Evolutionary conservation across 2,888 invertebrate species (phyloP), one percentile per base, ranked within the genome.

Genomic region (Mythimna lalbum): DNA sequence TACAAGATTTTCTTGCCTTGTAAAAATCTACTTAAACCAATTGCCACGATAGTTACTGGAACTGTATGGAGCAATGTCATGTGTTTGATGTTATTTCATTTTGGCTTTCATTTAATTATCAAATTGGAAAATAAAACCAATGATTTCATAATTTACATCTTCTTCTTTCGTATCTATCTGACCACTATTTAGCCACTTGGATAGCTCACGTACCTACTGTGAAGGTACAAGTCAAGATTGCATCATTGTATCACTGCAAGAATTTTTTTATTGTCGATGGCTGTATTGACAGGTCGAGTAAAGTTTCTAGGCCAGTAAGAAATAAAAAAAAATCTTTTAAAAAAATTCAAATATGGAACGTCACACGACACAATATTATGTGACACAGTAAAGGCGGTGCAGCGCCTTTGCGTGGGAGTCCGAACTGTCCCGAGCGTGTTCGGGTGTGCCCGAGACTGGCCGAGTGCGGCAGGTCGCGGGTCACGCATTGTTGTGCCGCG

Each of bases 391-490:
- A 4, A 49, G 23, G 64, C 27, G 36, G 56, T 19, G 61, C 12
- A n/a, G 62, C 31, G 50, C 43, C n/a, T 21, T 23, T 33, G 65
- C 56, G 57, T 63, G 65, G 55, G 50, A 19, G 65, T 49, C 33
- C 39, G 50, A 47, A 14, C 27, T 27, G 68, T 10, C 36, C 50
- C 78, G 57, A 36, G n/a, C 2, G 62, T 19, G 53, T 33, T 23
- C 36, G 36, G 23, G n/a, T 1, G 50, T 50, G 9, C 10, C 50
- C 50, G 50, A 50, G 23, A 7, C 21, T 4, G 66, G 0, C 27
- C 67, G 33, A 39, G 33, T 9, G 69, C 63, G 55, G 49, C 39
- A 63, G 66, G 74, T 74, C 78, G 50, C 66, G 27, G 78, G 78
- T 78, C 69, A 56, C 55, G 36, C 57, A 65, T 73, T 72, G 77